Evolutionary conservation across 2,797 vertebrate genomes (phyloP), one percentile per base, ranked within the genome.

Genomic region (Siniperca obscura): DNA sequence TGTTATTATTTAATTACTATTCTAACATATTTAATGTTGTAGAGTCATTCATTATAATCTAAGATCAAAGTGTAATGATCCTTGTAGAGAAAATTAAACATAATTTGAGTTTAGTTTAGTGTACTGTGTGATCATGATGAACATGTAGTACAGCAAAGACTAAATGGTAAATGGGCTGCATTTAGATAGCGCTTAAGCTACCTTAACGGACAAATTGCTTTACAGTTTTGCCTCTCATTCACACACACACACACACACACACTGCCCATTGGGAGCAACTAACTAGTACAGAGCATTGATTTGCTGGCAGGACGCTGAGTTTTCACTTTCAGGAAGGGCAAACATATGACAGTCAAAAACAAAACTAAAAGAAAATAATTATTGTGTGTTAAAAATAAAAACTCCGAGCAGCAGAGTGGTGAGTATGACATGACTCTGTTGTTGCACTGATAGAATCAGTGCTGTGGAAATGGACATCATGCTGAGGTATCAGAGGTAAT

Each of bases 21-120:
- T 83, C 14, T n/a, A 34, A 69, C 19, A 57, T 55, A 56, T 64
- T 70, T 34, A 40, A 57, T 16, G 52, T 22, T 44, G 21, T 14
- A 16, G 44, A 66, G 22, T 44, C 55, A 66, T 44, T 70, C 34
- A 38, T 78, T 82, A 42, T 78, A 30, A 77, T 68, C 38, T 81
- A 0, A 14, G 44, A 70, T 44, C 17, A 70, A 30, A 59, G 73
- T 46, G 44, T 30, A 71, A 74, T 61, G 44, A 78, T 71, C 72
- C 71, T 79, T 79, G 62, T 7, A 19, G 78, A 75, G 74, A 86
- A 84, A 81, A 80, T 73, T 19, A 87, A 56, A 38, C 13, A 34
- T 22, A 5, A 76, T 74, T 71, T 61, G 69, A 84, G 83, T 75
- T 81, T 64, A 19, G 25, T 11, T 79, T 50, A 59, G n/a, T 66